Conservation (phyloP, 2,888 invertebrate genomes). For the Cetonia aurata region DNA sequence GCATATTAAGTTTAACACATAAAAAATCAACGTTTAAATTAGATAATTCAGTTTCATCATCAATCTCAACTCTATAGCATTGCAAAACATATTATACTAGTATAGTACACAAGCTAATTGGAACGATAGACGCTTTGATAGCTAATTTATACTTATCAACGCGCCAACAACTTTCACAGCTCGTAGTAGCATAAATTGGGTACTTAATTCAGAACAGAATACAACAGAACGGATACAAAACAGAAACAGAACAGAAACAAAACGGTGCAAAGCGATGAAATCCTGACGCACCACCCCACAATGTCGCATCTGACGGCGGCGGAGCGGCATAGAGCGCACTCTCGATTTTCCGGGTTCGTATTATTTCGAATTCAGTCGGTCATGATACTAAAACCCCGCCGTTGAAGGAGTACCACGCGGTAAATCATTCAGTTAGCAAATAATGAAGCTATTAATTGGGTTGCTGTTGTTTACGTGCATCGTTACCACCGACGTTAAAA, state of each 20-base stretch:
- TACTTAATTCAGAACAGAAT: conserved; percentile 14
- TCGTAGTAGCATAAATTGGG: conserved; percentile 1
- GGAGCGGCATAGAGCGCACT: conserved; percentile 49
- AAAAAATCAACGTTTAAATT: no score
- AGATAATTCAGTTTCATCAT: no score
- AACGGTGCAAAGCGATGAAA: conserved; percentile 35
- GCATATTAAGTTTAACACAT: no score
- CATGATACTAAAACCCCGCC: conserved; percentile 49
- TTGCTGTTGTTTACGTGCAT: conserved; percentile 48
- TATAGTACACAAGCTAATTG: no score
- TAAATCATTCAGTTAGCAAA: conserved; percentile 51
- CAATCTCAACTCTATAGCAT: no score
- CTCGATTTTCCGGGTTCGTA: conserved; percentile 51
- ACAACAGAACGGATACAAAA: no score
- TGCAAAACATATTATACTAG: no score
- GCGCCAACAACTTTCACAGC: conserved; percentile 19
- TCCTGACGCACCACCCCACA: conserved; percentile 43
- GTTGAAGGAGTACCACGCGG: conserved; percentile 50
- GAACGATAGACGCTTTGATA: conserved; percentile 13
- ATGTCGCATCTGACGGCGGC: conserved; percentile 49
- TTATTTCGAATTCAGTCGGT: conserved; percentile 52
- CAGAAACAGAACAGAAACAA: no score
- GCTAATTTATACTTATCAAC: conserved; percentile 37
- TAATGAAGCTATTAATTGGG: conserved; percentile 53
- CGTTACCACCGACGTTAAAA: conserved; percentile 16